These are phyloP conservation scores for Morelia viridis DNA, from an alignment of 2,797 vertebrate genomes.

Conservation along the genomic window DNA sequence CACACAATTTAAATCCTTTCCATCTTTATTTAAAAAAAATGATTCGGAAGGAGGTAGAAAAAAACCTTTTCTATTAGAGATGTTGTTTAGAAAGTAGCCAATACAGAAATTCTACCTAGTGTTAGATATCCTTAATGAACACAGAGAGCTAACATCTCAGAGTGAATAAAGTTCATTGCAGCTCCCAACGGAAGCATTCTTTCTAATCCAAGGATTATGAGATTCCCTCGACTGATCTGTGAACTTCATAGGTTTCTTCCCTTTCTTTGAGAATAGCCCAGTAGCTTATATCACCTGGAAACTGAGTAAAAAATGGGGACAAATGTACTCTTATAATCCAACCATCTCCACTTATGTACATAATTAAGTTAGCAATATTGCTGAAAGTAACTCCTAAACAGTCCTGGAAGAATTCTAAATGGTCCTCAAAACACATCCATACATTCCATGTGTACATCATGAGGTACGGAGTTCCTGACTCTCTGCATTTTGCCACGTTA, in stretches of 20 bases:
- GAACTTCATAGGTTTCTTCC: background rate
- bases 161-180: background rate
- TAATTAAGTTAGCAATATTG: background rate
- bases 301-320: background rate
- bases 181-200: background rate
- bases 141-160: background rate
- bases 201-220: background rate
- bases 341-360: background rate
- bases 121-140: background rate
- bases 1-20: background rate
- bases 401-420: background rate
- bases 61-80: background rate
- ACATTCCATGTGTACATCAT: background rate
- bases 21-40: background rate
- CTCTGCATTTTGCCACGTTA: background rate
- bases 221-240: background rate
- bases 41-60: background rate
- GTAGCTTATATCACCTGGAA: background rate
- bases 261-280: background rate
- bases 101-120: background rate
- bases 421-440: background rate
- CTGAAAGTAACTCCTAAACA: background rate
- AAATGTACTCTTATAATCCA: background rate
- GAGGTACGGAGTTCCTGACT: background rate
- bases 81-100: background rate